Evolutionary conservation across 2,888 invertebrate species (phyloP), one percentile per base, ranked within the genome.

Genomic region (Junonia oenone): DNA sequence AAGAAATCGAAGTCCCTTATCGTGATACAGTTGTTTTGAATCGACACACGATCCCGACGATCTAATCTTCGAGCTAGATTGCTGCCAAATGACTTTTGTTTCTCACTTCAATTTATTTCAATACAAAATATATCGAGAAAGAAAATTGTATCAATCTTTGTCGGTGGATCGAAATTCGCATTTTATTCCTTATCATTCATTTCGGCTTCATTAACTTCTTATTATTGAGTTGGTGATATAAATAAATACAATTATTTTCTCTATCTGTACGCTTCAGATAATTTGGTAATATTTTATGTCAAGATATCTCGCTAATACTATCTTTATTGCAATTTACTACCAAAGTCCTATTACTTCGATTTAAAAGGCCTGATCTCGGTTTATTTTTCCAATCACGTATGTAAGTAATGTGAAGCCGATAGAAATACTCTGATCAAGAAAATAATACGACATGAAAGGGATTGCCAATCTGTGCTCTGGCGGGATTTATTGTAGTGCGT

Each of bases 321-420:
- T 47, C 26, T 52, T 49, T 52, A 48, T 45, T 46, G 19, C 38
- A 56, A 57, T 40, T 46, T 49, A 51, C 51, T 43, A 45, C 45
- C 27, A 52, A 51, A 43, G 40, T 17, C 35, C 58, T 58, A 45
- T 61, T 50, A 61, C 58, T 47, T 37, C 38, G 50, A 58, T 55
- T 61, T 56, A 50, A 58, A 54, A 57, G 47, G 56, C 45, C 40
- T 55, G 54, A 55, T 49, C 49, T 56, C 19, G 45, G 51, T 62
- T 62, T 56, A 49, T 54, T 60, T 56, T 63, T 62, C 64, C 45
- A 57, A 62, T 59, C 66, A 66, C 66, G 66, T 66, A 53, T 58
- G 35, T 57, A 57, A 61, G 61, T 66, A 63, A 61, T 62, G 60
- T 38, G 56, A 61, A 60, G 60, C 63, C 64, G 61, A 64, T 62